Base-by-base conservation (phyloP, 2,113 vertebrate genomes). In the Ranitomeya imitator region DNA sequence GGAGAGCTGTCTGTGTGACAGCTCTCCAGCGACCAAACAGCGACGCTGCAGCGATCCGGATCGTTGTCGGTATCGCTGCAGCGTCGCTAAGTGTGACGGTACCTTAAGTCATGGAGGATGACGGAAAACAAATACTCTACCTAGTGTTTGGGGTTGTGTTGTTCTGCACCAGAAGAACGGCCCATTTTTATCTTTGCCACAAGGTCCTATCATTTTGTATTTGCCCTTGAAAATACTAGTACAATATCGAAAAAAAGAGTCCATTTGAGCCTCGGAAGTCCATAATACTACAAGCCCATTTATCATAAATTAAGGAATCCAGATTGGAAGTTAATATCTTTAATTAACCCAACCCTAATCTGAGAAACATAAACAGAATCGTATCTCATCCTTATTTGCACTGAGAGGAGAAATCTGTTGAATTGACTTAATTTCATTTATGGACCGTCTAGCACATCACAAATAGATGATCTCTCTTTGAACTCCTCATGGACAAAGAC, bases 391-490 rank as follows among this genome's bases (percentile, higher is more conserved):
- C 8, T 31, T 15, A 37, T 77, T 60, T 31, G 77, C 45, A 45
- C 37, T 51, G 55, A 60, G 26, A 9, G 57, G 16, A 78, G 18
- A 23, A 63, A 45, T 60, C 59, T 52, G 60, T 13, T 55, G 85
- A 45, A 79, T 74, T 76, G 60, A 79, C 79, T 89, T 79, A 9
- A 85, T 84, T 85, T 78, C 60, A 78, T 84, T 88, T 85, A 89
- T 85, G 83, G 87, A 89, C 81, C 78, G 52, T 54, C 69, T 21
- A 61, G 71, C 60, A 83, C 73, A 85, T 89, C 73, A 85, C 81
- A 89, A 85, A 89, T 89, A 89, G 83, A 89, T 85, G 73, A 89
- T 85, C 81, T 45, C 55, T 88, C 87, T 89, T 89, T 89, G 82
- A 89, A 89, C 82, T 89, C 73, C 31, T 16, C 52, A 59, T 19